These are phyloP conservation scores for Semaprochilodus insignis DNA, from an alignment of 2,797 vertebrate species.

Conservation along the genomic window DNA sequence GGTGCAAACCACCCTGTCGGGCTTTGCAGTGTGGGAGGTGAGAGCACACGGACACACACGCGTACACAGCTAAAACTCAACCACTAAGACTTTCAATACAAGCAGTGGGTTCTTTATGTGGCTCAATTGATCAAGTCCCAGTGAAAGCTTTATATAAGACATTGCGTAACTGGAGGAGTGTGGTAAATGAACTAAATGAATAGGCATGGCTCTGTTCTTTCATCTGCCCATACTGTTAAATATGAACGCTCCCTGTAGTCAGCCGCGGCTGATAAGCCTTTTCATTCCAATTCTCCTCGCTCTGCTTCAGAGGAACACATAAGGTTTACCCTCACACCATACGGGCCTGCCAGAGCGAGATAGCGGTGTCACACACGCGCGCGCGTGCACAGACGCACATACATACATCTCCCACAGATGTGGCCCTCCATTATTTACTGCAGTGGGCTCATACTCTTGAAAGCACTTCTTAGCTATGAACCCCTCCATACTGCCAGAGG, in stretches of 20 bases:
- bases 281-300: constrained; percentile 7
- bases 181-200: not conserved
- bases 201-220: constrained; percentile 10
- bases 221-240: constrained; percentile 11
- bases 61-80: constrained; percentile 11
- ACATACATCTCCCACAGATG: constrained; percentile 7
- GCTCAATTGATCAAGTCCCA: not conserved
- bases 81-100: not conserved
- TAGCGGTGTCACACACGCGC: not conserved
- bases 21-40: too few species aligned
- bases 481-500: constrained; percentile 18
- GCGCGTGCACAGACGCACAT: constrained; percentile 3
- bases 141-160: constrained; percentile 16
- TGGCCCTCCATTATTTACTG: not conserved
- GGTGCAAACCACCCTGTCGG: too few species aligned
- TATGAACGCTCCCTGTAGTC: not conserved
- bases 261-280: constrained; percentile 19
- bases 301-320: not conserved
- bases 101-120: not conserved
- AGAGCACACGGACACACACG: not conserved
- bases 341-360: constrained; percentile 7
- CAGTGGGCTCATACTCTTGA: not conserved
- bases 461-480: constrained; percentile 10
- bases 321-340: not conserved
- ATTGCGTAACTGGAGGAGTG: not conserved